A percentile compares a stretch with the other conserved stretches of the same genome.
Conservation (phyloP, 1,140 invertebrate genomes). For the Achatina immaculata region DNA sequence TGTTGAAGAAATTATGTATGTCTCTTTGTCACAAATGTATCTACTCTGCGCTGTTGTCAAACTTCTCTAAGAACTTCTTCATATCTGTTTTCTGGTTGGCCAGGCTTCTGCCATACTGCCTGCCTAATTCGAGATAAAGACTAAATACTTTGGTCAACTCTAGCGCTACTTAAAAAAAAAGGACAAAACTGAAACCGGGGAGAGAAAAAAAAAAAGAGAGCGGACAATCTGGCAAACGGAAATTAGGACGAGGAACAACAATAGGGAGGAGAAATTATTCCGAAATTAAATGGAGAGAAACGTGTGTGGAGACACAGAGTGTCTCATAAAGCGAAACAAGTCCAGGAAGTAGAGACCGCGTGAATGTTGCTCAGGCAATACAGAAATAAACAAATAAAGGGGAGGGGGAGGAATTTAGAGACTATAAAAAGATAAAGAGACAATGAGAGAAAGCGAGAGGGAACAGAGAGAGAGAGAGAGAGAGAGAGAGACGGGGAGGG, state of each 20-base stretch:
- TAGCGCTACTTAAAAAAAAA: too few species aligned
- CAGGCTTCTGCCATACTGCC: too few species aligned
- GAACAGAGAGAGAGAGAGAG: not conserved
- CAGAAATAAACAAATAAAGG: not conserved
- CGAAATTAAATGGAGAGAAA: not conserved
- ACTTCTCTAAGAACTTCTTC: too few species aligned
- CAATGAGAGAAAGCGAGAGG: not conserved
- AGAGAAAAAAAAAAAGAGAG: not conserved
- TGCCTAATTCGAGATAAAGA: too few species aligned
- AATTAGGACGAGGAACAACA: not conserved
- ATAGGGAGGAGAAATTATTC: not conserved
- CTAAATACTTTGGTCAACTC: too few species aligned
- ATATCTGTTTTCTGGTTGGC: too few species aligned
- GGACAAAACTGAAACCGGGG: not conserved
- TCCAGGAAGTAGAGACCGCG: too few species aligned
- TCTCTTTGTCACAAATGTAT: too few species aligned
- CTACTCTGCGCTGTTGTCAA: too few species aligned
- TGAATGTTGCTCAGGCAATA: not conserved
- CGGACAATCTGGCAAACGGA: too few species aligned
- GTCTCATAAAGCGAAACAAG: not conserved
- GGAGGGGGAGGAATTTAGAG: not conserved
- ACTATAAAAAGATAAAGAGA: not conserved
- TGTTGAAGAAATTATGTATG: too few species aligned
- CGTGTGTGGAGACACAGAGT: not conserved
- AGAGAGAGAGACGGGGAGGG: constrained; percentile 7